Evolutionary conservation across 2,888 invertebrate genomes (phyloP), one percentile per base, ranked within the genome.

Genomic region (Siphlonurus alternatus): DNA sequence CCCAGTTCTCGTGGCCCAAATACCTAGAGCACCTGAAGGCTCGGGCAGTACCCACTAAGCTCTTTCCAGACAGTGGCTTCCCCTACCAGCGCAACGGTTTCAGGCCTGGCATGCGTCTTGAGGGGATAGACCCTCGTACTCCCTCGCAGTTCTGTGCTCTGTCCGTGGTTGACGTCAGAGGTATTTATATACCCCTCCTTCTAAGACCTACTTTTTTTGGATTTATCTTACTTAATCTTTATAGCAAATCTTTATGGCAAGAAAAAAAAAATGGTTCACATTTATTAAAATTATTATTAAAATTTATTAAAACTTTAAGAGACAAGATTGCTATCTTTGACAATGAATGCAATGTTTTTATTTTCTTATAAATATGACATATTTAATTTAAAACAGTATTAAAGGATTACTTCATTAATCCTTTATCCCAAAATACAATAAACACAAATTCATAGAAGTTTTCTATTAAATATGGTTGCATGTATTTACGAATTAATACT

Each of bases 101-200:
- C 71, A 84, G 86, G 72, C 81, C 87, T 54, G 93, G 92, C 2
- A 92, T 93, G 91, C 88, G 91, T 71, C 74, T 96, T 70, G 96
- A 96, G 78, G 95, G 93, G 1, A 88, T 95, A 59, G 96, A 97
- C 77, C 96, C 95, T 0, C 86, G 87, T 71, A 91, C 93, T 75
- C 93, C 92, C 65, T 87, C 91, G 0, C 78, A 90, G 66, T 93
- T 93, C 74, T 94, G 94, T 74, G 93, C 93, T 23, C 83, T 93
- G 63, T 88, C 88, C 0, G 87, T 96, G 24, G 84, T 86, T 1
- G 89, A 91, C 74, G 84, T 89, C 61, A 74, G 76, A 68, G 80
- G 79, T 75, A 68, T n/a, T n/a, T n/a, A n/a, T n/a, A n/a, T n/a
- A n/a, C n/a, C n/a, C n/a, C n/a, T n/a, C n/a, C 66, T 59, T 24